Evolutionary conservation across 1,140 invertebrate species (phyloP).

Genomic region (Sinella curviseta): DNA sequence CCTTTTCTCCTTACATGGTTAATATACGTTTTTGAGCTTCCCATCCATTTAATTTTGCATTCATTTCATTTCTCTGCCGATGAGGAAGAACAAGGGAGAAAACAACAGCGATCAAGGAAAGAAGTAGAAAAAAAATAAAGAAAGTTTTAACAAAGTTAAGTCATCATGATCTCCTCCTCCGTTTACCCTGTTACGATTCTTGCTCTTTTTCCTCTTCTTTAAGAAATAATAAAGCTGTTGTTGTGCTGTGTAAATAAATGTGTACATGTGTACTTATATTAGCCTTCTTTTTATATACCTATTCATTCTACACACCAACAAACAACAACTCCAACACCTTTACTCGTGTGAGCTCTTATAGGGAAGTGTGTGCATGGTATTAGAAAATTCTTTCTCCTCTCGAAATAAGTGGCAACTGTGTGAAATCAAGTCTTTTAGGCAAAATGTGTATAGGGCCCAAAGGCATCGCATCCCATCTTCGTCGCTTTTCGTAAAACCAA

Average conservation of each 20-base stretch:
- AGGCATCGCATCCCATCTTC: slow-evolving; percentile 8
- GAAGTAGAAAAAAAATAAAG: neutral
- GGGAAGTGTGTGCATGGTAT: no score
- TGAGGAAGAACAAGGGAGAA: neutral
- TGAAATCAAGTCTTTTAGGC: slow-evolving; percentile 15
- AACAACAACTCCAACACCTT: neutral
- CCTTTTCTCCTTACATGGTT: no score
- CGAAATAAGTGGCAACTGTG: neutral
- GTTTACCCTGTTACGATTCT: neutral
- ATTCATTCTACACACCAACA: neutral
- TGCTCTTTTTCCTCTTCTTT: neutral
- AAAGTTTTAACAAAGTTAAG: slow-evolving; percentile 4
- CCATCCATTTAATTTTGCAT: slow-evolving; percentile 14
- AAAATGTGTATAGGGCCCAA: slow-evolving; percentile 19
- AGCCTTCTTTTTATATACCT: neutral
- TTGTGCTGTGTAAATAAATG: neutral
- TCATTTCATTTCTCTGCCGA: neutral
- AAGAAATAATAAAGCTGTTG: neutral
- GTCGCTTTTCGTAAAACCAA: neutral
- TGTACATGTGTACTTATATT: neutral
- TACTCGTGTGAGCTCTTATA: no score
- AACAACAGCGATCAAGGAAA: neutral
- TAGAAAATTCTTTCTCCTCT: no score
- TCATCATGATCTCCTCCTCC: slow-evolving; percentile 1
- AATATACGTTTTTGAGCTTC: neutral